Evolutionary conservation across 2,113 vertebrate species (phyloP).

Genomic region (Ctenomys sociabilis): DNA sequence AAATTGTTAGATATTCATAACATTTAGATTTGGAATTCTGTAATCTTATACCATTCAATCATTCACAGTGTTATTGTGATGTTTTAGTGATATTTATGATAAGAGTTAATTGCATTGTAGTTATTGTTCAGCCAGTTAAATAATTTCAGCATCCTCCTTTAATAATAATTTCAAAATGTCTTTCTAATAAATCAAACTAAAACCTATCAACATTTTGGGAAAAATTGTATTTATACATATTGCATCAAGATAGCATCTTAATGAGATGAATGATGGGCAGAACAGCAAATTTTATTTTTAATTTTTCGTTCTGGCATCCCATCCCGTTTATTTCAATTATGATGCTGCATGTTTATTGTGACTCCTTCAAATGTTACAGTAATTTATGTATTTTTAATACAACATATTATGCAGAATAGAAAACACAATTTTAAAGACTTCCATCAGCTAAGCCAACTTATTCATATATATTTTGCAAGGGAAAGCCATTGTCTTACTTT

Average conservation of each 20-base stretch:
- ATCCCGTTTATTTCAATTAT: slow-evolving; percentile 73
- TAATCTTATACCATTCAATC: background rate
- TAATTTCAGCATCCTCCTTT: slow-evolving; percentile 27
- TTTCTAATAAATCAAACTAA: slow-evolving; percentile 66
- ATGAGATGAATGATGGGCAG: slow-evolving; percentile 64
- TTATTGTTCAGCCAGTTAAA: background rate
- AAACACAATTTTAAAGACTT: background rate
- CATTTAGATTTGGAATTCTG: background rate
- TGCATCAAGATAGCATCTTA: slow-evolving; percentile 61
- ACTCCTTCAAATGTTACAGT: slow-evolving; percentile 55
- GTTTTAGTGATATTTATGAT: slow-evolving; percentile 25
- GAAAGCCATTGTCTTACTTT: background rate
- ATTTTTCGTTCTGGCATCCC: slow-evolving; percentile 54
- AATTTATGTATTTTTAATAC: slow-evolving; percentile 51
- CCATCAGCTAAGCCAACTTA: background rate
- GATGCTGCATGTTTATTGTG: slow-evolving; percentile 12
- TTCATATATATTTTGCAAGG: background rate
- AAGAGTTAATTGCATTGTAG: background rate
- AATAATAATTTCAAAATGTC: slow-evolving; percentile 44
- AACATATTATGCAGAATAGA: slow-evolving; percentile 41
- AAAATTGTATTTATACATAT: slow-evolving; percentile 61
- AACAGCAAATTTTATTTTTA: slow-evolving; percentile 47
- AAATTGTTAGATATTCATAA: background rate
- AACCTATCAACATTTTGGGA: background rate
- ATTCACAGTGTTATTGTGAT: background rate